A percentile compares a stretch with the other conserved stretches of the same genome.
Conservation (phyloP, 1,140 invertebrate species). For the Musca domestica region DNA sequence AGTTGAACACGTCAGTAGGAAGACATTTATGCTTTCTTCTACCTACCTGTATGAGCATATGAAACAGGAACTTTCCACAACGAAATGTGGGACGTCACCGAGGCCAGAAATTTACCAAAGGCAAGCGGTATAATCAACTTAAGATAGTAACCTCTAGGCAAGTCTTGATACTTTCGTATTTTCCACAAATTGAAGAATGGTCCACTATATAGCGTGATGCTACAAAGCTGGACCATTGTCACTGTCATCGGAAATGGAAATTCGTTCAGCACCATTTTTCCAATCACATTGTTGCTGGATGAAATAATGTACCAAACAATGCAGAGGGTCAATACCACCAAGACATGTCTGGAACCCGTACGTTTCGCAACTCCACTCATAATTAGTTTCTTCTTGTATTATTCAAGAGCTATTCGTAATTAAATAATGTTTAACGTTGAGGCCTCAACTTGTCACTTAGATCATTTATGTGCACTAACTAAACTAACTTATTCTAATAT, state of each 20-base stretch:
- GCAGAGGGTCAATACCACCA: conserved; percentile 75
- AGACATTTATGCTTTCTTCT: not conserved
- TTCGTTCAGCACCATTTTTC: conserved; percentile 73
- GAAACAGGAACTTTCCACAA: conserved; percentile 98
- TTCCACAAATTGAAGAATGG: conserved; percentile 75
- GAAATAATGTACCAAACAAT: conserved; percentile 86
- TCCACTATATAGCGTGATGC: conserved; percentile 76
- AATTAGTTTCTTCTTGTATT: not conserved
- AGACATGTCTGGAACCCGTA: conserved; percentile 57
- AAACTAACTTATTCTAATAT: not conserved
- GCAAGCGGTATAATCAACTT: conserved; percentile 86
- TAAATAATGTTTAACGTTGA: no score
- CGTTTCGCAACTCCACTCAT: conserved; percentile 34
- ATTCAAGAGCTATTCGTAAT: no score
- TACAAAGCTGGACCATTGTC: conserved; percentile 88
- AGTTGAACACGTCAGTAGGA: not conserved
- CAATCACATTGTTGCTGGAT: conserved; percentile 88
- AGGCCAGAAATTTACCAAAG: conserved; percentile 89
- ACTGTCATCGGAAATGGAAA: conserved; percentile 94
- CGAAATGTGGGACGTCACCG: conserved; percentile 90
- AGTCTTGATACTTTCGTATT: conserved; percentile 65
- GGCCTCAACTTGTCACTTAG: not conserved
- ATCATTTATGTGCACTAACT: not conserved
- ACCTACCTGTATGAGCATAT: conserved; percentile 92
- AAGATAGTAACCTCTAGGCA: conserved; percentile 74